These are phyloP conservation scores for Phocoena phocoena DNA, from an alignment of 2,113 vertebrate species.

Conservation along the genomic window DNA sequence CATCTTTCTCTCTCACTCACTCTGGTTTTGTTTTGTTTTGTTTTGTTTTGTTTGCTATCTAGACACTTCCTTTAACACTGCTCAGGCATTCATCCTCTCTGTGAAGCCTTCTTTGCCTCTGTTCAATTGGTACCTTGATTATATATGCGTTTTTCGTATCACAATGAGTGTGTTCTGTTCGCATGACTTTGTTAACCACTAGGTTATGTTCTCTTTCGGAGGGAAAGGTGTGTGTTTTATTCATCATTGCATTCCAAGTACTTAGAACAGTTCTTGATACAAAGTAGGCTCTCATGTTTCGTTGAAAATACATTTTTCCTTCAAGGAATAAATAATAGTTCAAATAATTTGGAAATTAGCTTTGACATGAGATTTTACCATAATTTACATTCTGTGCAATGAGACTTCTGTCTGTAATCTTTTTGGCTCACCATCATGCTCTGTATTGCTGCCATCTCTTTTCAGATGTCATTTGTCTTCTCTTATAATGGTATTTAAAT, in stretches of 20 bases:
- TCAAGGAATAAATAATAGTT: neutral
- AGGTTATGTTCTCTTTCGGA: neutral
- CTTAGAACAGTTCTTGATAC: neutral
- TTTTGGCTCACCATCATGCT: neutral
- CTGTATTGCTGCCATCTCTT: neutral
- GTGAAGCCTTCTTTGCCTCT: neutral
- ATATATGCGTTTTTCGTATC: neutral
- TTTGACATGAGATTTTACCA: neutral
- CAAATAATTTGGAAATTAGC: neutral
- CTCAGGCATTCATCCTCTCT: neutral
- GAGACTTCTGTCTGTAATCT: neutral
- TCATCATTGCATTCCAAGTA: neutral
- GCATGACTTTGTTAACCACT: neutral
- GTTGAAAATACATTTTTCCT: neutral
- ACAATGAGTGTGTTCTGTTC: neutral
- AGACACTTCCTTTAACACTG: neutral
- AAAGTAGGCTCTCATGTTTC: neutral
- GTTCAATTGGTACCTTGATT: neutral
- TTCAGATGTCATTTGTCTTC: neutral
- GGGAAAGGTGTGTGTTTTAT: neutral
- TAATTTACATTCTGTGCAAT: neutral
- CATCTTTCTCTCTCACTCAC: neutral
- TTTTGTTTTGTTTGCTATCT: no score
- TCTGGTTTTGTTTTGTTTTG: neutral
- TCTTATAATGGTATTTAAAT: neutral